Conservation (phyloP, 1,140 invertebrate genomes). For the Heliconius himera region DNA sequence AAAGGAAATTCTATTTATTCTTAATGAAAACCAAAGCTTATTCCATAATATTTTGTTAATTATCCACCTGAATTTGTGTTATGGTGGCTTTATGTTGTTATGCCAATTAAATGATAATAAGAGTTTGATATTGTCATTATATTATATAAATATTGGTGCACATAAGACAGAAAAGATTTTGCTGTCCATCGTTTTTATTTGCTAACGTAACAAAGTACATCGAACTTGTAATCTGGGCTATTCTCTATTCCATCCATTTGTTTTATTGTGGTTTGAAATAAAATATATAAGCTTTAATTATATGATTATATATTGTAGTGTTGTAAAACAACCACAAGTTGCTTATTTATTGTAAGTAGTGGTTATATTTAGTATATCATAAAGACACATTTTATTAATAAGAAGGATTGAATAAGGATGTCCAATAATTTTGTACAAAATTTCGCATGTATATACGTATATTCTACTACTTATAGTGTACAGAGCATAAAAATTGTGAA, state of each 20-base stretch:
- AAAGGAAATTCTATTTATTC: slow-evolving; percentile 4
- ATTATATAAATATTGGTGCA: background rate
- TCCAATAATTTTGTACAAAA: background rate
- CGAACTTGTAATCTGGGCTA: slow-evolving; percentile 15
- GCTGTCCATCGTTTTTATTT: background rate
- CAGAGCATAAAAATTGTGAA: background rate
- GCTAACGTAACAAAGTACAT: background rate
- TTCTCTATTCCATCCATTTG: slow-evolving; percentile 15
- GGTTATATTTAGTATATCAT: background rate
- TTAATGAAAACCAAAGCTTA: slow-evolving; percentile 20
- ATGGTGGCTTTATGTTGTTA: background rate
- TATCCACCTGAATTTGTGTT: background rate
- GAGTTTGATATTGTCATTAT: background rate
- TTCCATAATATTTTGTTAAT: slow-evolving; percentile 2
- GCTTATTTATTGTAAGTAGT: slow-evolving; percentile 21
- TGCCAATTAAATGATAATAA: no score
- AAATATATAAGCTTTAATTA: slow-evolving; percentile 11
- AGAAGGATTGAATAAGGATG: background rate
- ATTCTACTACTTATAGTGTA: background rate
- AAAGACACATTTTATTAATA: background rate
- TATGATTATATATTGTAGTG: slow-evolving; percentile 10
- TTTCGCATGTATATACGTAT: background rate
- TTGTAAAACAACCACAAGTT: slow-evolving; percentile 9
- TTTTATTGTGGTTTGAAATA: slow-evolving; percentile 8
- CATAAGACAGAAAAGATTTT: background rate